phyloP scores from a whole-genome alignment of 37 sponge, comb jelly and placozoan species.

The Crambe crambe region DNA sequence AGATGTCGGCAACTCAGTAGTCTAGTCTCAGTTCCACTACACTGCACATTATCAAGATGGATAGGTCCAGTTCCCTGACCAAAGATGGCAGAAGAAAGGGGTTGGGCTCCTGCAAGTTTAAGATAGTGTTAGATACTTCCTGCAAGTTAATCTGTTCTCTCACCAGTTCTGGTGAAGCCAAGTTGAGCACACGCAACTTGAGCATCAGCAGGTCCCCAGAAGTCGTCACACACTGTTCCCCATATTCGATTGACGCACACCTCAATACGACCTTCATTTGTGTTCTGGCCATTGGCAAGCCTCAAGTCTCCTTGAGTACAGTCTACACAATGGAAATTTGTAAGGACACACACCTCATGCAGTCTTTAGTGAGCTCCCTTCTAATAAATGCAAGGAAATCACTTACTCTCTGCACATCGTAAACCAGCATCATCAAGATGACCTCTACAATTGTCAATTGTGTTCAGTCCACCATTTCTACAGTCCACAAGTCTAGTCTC shows the following conservation, averaged over 20 bases:
- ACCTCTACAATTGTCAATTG: background rate
- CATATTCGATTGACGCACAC: background rate
- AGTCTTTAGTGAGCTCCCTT: no score
- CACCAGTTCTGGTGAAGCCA: background rate
- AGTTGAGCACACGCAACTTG: background rate
- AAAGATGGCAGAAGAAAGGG: constrained; percentile 8
- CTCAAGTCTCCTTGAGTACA: background rate
- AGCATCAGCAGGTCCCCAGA: background rate
- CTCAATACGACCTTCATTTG: background rate
- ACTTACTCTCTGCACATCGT: background rate
- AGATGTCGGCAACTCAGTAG: background rate
- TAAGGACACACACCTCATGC: no score
- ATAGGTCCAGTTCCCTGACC: constrained; percentile 23
- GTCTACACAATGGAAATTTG: background rate
- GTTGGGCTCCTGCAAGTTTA: background rate
- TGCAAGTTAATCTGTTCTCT: no score
- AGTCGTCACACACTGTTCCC: background rate
- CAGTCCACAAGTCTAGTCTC: constrained; percentile 20
- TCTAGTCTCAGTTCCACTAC: constrained; percentile 10
- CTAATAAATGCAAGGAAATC: no score
- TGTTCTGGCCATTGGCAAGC: background rate
- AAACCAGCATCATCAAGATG: background rate
- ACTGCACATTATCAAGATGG: constrained; percentile 1
- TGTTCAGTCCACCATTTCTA: background rate
- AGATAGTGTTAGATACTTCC: no score